Percentiles rank a stretch among this genome's conserved stretches.
These are phyloP conservation scores for Acridotheres tristis DNA, from an alignment of 2,797 vertebrate species.

Conservation along the genomic window DNA sequence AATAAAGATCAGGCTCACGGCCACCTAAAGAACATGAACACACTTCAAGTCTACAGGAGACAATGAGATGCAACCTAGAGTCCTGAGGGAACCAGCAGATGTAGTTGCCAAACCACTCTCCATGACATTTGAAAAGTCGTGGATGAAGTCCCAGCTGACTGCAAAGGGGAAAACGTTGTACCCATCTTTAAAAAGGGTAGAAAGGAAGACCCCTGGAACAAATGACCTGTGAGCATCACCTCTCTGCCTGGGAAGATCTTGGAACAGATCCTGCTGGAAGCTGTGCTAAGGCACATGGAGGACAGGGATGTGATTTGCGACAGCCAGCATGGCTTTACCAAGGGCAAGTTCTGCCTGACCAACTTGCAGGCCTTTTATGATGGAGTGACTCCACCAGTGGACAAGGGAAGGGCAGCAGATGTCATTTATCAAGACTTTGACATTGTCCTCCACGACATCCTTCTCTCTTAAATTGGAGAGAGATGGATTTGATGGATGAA, in stretches of 20 bases:
- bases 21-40: background rate
- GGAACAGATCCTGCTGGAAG: background rate
- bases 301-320: background rate
- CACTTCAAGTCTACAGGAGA: background rate
- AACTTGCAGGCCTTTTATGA: background rate
- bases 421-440: background rate
- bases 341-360: background rate
- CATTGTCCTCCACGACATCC: background rate
- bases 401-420: background rate
- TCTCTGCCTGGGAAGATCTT: background rate
- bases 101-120: background rate
- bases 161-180: background rate
- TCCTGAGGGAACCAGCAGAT: background rate
- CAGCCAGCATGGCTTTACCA: background rate
- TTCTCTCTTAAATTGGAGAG: background rate
- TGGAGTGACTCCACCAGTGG: background rate
- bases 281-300: background rate
- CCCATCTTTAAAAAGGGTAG: background rate
- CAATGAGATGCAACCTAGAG: background rate
- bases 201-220: background rate
- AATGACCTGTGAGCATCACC: background rate
- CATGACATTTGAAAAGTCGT: background rate
- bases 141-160: background rate
- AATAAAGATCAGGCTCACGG: background rate
- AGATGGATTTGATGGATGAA: too few relatives aligned